Evolutionary conservation across 1,140 invertebrate species (phyloP), one percentile per base, ranked within the genome.

Genomic region (Phymastichus coffea): DNA sequence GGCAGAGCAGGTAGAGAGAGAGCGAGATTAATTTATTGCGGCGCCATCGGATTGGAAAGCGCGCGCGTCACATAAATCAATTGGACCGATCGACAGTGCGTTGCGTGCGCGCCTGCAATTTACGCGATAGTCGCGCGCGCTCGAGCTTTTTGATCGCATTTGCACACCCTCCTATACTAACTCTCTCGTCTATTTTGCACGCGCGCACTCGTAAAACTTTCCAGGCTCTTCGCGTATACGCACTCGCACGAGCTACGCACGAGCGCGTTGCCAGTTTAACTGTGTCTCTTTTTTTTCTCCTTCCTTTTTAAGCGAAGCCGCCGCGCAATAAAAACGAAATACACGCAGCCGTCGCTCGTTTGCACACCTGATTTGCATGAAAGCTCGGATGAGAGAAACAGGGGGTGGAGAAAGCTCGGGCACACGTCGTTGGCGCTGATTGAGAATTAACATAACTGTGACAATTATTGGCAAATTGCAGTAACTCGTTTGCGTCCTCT

Each of bases 401-500:
- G 48, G 43, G 52, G 52, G n/a, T 54, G 61, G n/a, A n/a, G n/a
- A n/a, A n/a, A n/a, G n/a, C n/a, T n/a, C n/a, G n/a, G n/a, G n/a
- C n/a, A n/a, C n/a, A n/a, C n/a, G n/a, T n/a, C n/a, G n/a, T n/a
- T 63, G 63, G 56, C 53, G 66, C 67, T 75, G 70, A 74, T 77
- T 75, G 72, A 65, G 67, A 76, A 74, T 76, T 77, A 74, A 76
- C 74, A 76, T 76, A 74, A 76, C 72, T 73, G 68, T 70, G 69
- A 76, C 71, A 75, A 76, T 77, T 74, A 76, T 75, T 69, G 68
- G 69, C 69, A 74, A 75, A 75, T 76, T 74, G 70, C 60, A 71
- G 70, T 74, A 74, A 75, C 67, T 72, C 67, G 67, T 69, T 72
- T 68, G 68, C 61, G 54, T n/a, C n/a, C n/a, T n/a, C n/a, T n/a